Percentiles rank a stretch among this genome's conserved stretches.
Conservation (phyloP, 2,797 vertebrate species). For the Tokudaia muenninki region DNA sequence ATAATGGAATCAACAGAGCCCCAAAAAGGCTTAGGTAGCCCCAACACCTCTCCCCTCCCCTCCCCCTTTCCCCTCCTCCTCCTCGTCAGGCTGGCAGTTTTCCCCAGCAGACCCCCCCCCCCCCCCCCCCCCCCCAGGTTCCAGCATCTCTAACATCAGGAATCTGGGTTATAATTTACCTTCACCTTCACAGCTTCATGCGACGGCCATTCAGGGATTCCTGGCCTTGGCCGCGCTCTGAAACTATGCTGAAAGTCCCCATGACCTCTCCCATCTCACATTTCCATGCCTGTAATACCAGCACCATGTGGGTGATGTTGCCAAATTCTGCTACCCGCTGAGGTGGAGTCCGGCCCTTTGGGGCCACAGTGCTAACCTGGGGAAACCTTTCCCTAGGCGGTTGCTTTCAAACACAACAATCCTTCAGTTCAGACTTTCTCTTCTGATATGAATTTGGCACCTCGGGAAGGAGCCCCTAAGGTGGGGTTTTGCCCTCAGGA, state of each 20-base stretch:
- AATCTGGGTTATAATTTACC: neutral
- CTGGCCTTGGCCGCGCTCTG: neutral
- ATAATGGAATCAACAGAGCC: neutral
- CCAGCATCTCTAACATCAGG: neutral
- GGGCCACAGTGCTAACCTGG: neutral
- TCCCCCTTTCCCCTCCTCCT: too few species aligned
- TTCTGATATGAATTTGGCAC: neutral
- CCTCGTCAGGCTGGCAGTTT: neutral
- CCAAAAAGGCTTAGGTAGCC: neutral
- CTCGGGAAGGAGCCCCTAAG: neutral
- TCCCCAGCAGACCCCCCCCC: neutral
- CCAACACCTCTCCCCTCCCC: neutral
- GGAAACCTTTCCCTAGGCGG: neutral
- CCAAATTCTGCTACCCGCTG: neutral
- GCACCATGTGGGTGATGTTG: neutral
- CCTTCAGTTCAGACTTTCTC: neutral
- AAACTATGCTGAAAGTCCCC: neutral
- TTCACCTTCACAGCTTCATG: neutral
- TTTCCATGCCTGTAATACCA: neutral
- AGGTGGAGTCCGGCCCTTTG: too few species aligned
- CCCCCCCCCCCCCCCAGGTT: neutral
- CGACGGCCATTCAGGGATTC: neutral
- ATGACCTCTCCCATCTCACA: neutral
- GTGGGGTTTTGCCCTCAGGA: neutral
- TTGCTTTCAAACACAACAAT: neutral